A percentile compares a stretch with the other conserved stretches of the same genome.
These are phyloP conservation scores for Scaptomyza tumidula DNA, from an alignment of 2,888 invertebrate species.

Conservation along the genomic window DNA sequence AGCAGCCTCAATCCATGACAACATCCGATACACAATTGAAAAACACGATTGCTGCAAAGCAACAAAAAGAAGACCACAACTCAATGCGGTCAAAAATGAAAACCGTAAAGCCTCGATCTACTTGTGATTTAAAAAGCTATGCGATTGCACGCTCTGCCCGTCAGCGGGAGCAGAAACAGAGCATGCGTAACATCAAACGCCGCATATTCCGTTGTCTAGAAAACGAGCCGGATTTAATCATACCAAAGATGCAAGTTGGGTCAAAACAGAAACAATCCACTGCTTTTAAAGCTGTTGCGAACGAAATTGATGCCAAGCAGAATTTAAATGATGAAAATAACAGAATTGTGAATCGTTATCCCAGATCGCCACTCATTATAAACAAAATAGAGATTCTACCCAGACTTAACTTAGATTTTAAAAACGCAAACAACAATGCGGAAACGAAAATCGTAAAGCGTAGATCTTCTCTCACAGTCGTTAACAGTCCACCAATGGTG, in stretches of 20 bases:
- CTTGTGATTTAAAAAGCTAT: constrained; percentile 62
- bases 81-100: neutral
- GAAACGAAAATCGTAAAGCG: neutral
- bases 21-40: neutral
- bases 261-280: neutral
- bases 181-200: constrained; percentile 55
- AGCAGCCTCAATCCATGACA: neutral
- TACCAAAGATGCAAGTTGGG: neutral
- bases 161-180: constrained; percentile 48
- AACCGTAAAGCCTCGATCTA: constrained; percentile 11
- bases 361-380: constrained; percentile 5
- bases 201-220: constrained; percentile 57
- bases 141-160: constrained; percentile 49
- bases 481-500: neutral
- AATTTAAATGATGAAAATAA: neutral
- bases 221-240: constrained; percentile 9
- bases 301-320: neutral
- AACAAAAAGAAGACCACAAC: neutral
- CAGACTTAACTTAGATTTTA: neutral
- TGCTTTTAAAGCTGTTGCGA: neutral
- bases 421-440: neutral
- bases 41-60: neutral
- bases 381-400: constrained; percentile 29
- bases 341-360: neutral
- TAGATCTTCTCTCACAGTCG: neutral